Evolutionary conservation across 2,113 vertebrate genomes (phyloP).

Genomic region (Uropsilus gracilis): DNA sequence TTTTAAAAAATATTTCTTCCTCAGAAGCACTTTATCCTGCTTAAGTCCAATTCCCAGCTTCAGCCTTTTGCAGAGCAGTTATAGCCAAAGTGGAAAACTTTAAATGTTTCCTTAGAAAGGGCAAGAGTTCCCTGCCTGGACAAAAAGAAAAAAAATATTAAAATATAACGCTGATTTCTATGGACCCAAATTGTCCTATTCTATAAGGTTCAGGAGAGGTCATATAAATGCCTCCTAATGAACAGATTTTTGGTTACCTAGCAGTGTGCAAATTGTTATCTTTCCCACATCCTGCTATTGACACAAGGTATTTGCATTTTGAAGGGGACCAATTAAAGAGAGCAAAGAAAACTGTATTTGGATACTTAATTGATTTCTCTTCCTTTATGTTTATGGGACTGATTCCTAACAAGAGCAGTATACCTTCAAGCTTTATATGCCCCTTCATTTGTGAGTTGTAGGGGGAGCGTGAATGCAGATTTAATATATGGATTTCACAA

Average conservation of each 20-base stretch:
- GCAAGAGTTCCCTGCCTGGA: constrained; percentile 43
- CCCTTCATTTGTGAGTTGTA: background rate
- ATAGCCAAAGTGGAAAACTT: constrained; percentile 60
- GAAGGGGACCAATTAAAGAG: constrained; percentile 44
- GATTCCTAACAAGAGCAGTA: constrained; percentile 17
- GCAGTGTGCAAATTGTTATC: background rate
- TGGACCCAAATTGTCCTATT: background rate
- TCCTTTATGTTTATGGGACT: background rate
- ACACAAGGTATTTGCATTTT: constrained; percentile 52
- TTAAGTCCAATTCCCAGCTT: constrained; percentile 48
- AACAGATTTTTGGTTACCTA: constrained; percentile 48
- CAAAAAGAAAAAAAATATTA: constrained; percentile 55
- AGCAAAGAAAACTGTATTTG: constrained; percentile 37
- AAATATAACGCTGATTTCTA: constrained; percentile 28
- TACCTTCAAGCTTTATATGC: background rate
- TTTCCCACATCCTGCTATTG: background rate
- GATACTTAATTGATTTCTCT: constrained; percentile 59
- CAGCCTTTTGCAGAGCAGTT: constrained; percentile 44
- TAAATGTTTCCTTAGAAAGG: constrained; percentile 58
- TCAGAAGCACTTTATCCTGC: constrained; percentile 50
- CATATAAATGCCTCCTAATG: constrained; percentile 49
- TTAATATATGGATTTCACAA: constrained; percentile 17
- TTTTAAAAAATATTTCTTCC: background rate
- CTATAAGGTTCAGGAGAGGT: constrained; percentile 36
- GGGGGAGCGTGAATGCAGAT: background rate